phyloP scores from a whole-genome alignment of 2,113 vertebrate species.

The Siniperca chuatsi region DNA sequence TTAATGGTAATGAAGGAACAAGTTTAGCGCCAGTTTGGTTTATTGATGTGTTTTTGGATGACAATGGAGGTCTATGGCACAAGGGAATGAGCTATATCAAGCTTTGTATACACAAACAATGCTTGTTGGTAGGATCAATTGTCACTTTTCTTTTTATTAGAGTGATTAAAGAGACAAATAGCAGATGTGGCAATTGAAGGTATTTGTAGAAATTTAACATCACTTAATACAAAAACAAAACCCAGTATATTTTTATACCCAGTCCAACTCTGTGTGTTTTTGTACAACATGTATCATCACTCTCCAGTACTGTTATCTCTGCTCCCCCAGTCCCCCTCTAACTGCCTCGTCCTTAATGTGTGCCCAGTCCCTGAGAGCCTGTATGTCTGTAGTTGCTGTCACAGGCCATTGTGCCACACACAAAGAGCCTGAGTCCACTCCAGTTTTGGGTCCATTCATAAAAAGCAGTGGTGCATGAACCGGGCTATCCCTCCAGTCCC shows the following conservation, averaged over 20 bases:
- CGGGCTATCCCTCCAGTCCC: constrained; percentile 65
- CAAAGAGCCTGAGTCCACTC: constrained; percentile 76
- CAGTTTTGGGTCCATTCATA: constrained; percentile 74
- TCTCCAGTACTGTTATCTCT: constrained; percentile 26
- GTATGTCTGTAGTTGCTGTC: constrained; percentile 71
- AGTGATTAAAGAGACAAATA: not conserved
- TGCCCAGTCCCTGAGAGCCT: constrained; percentile 53
- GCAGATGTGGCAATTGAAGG: not conserved
- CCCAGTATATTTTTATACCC: too few relatives aligned
- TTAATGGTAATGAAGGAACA: not conserved
- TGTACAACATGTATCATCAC: constrained; percentile 4
- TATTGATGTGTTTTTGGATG: not conserved
- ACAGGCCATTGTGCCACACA: constrained; percentile 77
- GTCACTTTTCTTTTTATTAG: too few relatives aligned
- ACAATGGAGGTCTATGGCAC: not conserved
- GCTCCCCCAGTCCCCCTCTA: constrained; percentile 15
- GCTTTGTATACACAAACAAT: not conserved
- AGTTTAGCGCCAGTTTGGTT: not conserved
- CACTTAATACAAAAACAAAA: too few relatives aligned
- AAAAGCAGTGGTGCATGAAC: constrained; percentile 68
- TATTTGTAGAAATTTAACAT: not conserved
- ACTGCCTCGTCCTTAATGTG: constrained; percentile 50
- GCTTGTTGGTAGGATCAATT: too few relatives aligned
- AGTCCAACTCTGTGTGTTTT: not conserved
- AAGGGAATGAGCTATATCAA: not conserved